phyloP scores from a whole-genome alignment of 2,797 vertebrate species.

The Apogon hyalosoma region DNA sequence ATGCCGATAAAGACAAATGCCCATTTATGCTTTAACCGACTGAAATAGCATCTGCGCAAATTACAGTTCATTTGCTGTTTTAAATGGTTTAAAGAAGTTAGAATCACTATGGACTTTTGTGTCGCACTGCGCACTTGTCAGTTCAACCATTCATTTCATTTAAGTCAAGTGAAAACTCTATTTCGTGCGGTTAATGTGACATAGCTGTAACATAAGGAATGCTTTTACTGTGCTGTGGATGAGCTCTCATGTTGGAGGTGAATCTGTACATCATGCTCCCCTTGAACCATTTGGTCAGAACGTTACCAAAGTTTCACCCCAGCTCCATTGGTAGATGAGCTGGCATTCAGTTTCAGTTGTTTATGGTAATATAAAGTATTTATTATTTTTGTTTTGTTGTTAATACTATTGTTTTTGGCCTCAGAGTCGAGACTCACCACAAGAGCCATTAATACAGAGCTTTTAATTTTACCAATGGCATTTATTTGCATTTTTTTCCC shows the following conservation, averaged over 20 bases:
- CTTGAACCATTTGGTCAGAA: not conserved
- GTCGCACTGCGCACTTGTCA: not conserved
- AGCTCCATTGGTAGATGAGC: no score
- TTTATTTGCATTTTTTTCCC: no score
- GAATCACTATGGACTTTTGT: not conserved
- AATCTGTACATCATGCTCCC: not conserved
- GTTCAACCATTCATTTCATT: conserved; percentile 16
- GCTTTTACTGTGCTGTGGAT: not conserved
- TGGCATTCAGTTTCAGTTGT: no score
- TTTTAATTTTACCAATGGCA: no score
- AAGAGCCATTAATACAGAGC: no score
- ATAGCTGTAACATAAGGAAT: not conserved
- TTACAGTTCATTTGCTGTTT: conserved; percentile 3
- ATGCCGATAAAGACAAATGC: not conserved
- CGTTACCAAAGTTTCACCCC: no score
- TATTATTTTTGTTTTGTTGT: no score
- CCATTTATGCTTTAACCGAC: not conserved
- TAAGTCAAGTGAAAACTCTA: conserved; percentile 10
- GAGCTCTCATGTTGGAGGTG: not conserved
- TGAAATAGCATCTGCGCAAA: conserved; percentile 4
- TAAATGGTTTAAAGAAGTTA: not conserved
- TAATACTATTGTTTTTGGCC: no score
- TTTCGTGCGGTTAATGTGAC: conserved; percentile 3
- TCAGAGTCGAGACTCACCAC: no score
- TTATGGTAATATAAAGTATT: no score